These are phyloP conservation scores for Psettodes erumei DNA, from an alignment of 2,113 vertebrate species.

Conservation along the genomic window DNA sequence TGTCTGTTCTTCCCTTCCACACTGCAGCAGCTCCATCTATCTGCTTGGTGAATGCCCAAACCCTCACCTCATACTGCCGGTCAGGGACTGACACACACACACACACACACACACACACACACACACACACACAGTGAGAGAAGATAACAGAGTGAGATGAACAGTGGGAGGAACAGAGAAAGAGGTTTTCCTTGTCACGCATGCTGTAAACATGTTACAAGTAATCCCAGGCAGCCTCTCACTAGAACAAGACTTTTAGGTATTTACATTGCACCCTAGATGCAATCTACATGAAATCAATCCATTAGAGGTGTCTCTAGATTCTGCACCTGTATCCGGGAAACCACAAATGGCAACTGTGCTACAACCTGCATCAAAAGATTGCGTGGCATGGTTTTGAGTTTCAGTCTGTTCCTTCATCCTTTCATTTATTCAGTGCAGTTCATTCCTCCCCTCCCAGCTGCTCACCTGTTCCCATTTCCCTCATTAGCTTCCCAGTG, in stretches of 20 bases:
- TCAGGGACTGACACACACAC: constrained; percentile 85
- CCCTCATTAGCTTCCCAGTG: background rate
- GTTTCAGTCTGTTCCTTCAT: background rate
- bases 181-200: background rate
- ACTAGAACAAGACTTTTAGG: background rate
- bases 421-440: background rate
- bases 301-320: background rate
- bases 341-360: background rate
- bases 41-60: constrained; percentile 93
- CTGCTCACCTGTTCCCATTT: background rate
- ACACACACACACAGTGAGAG: background rate
- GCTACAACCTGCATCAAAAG: background rate
- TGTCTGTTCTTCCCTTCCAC: constrained; percentile 96
- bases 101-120: constrained; percentile 19
- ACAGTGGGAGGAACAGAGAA: background rate
- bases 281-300: background rate
- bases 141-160: background rate
- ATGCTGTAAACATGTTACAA: background rate
- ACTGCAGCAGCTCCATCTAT: constrained; percentile 90
- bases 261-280: background rate
- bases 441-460: background rate
- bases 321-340: background rate
- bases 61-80: constrained; percentile 91
- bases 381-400: background rate
- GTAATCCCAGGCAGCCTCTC: background rate